Conservation (phyloP, 2,797 vertebrate species). For the Urosaurus nigricauda region DNA sequence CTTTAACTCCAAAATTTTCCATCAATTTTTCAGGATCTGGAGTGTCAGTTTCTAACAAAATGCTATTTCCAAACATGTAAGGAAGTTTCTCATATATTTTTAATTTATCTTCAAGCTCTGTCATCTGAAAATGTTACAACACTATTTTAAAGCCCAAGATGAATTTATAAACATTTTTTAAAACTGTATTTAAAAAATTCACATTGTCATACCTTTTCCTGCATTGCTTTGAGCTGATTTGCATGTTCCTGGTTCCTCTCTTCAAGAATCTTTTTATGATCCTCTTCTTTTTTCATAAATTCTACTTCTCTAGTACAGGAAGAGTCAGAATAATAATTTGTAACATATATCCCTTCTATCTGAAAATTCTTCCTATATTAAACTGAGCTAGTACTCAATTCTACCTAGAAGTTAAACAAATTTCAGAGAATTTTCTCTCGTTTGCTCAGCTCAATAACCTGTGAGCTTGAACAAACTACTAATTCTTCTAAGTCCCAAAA, state of each 20-base stretch:
- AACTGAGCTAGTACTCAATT: neutral
- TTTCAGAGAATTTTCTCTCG: neutral
- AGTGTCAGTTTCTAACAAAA: constrained; percentile 63
- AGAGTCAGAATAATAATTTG: constrained; percentile 55
- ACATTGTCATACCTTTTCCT: constrained; percentile 82
- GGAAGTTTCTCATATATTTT: constrained; percentile 63
- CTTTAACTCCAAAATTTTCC: constrained; percentile 46
- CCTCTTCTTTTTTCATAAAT: constrained; percentile 91
- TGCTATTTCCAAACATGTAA: constrained; percentile 50
- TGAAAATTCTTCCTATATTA: constrained; percentile 13
- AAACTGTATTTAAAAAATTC: constrained; percentile 31
- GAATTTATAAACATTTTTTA: neutral
- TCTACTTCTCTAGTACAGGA: constrained; percentile 86
- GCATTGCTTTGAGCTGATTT: constrained; percentile 84
- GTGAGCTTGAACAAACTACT: neutral
- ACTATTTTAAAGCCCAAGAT: constrained; percentile 45
- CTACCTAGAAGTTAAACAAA: neutral
- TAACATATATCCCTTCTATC: constrained; percentile 36
- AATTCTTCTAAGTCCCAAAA: neutral
- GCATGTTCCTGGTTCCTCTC: constrained; percentile 87
- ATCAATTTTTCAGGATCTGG: constrained; percentile 47
- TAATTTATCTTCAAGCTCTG: constrained; percentile 84
- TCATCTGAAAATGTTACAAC: constrained; percentile 70
- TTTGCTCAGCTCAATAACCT: neutral
- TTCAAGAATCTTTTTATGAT: constrained; percentile 84